Evolutionary conservation across 2,797 vertebrate species (phyloP), one percentile per base, ranked within the genome.

Genomic region (Onychomys arenicola): DNA sequence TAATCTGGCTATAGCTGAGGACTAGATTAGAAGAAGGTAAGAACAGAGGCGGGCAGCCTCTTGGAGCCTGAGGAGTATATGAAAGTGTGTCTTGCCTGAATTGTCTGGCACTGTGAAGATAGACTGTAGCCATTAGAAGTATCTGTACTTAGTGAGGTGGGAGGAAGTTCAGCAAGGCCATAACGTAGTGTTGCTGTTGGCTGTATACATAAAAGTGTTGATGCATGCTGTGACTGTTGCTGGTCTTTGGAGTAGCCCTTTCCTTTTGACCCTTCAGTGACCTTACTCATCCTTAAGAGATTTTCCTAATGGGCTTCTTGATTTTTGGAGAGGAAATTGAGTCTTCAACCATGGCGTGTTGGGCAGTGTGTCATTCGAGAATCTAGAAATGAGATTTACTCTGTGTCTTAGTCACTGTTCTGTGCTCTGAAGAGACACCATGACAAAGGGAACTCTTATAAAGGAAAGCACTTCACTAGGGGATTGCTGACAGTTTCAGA

Each of bases 361-460:
- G 85, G 49, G 52, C 55, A 59, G 63, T 83, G 40, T 87, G 11
- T 84, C 16, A 21, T 82, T 40, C 69, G 23, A 90, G 73, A 89
- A 89, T 89, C 23, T 94, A 75, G 55, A 95, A 91, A 90, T 90
- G 46, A 76, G 52, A 77, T 77, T 91, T 69, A 69, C 8, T 93
- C 89, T 78, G 40, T 61, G 25, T 7, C 19, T 49, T 52, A 25
- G 43, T 37, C n/a, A 52, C 16, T 40, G 55, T 67, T 49, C 83
- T 67, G 67, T 67, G 83, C 61, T 67, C 19, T 49, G 61, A n/a
- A 49, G 43, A 67, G 83, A 67, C 40, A 67, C 21, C 61, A 23
- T 49, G 71, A 25, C 37, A 17, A 16, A 67, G 83, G 32, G 67
- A 49, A 67, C 43, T 67, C 37, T 49, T 8, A 49, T 0, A 43